Conservation (phyloP, 2,888 invertebrate genomes). For the Colletes collaris region DNA sequence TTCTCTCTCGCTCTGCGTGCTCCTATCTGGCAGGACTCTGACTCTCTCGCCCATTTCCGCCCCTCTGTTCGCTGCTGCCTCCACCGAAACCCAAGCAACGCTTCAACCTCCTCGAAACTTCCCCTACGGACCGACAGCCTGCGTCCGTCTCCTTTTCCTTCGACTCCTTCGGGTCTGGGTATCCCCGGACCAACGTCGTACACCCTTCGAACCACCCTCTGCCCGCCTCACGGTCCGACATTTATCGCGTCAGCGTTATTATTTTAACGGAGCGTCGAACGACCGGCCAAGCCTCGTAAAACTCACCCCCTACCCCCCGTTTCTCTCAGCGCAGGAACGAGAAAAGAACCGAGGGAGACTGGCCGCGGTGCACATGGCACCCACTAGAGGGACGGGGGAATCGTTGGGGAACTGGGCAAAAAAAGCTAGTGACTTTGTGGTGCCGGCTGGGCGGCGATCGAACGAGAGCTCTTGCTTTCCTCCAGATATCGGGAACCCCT, state of each 20-base stretch:
- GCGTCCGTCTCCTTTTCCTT: slow-evolving; percentile 6
- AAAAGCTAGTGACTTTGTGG: background rate
- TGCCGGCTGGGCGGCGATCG: background rate
- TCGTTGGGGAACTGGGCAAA: too few species aligned
- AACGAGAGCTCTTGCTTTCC: background rate
- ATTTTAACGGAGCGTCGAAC: slow-evolving; percentile 58
- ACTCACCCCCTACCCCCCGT: too few species aligned
- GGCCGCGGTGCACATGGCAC: too few species aligned
- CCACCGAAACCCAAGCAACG: slow-evolving; percentile 57
- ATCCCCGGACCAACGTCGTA: background rate
- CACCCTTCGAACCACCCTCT: too few species aligned
- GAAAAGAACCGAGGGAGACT: too few species aligned
- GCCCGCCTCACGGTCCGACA: slow-evolving; percentile 9
- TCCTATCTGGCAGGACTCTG: slow-evolving; percentile 4
- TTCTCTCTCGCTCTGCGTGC: slow-evolving; percentile 5
- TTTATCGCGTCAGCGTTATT: slow-evolving; percentile 62
- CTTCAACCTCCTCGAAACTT: slow-evolving; percentile 45
- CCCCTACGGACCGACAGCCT: slow-evolving; percentile 10
- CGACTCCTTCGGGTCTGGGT: background rate
- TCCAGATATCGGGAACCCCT: background rate
- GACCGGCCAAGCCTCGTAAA: background rate
- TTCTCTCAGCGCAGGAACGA: too few species aligned
- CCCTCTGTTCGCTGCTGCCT: slow-evolving; percentile 26
- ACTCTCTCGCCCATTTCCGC: slow-evolving; percentile 9
- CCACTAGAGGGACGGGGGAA: too few species aligned